phyloP scores from a whole-genome alignment of 2,113 vertebrate genomes.

The Hippocampus barbouri region DNA sequence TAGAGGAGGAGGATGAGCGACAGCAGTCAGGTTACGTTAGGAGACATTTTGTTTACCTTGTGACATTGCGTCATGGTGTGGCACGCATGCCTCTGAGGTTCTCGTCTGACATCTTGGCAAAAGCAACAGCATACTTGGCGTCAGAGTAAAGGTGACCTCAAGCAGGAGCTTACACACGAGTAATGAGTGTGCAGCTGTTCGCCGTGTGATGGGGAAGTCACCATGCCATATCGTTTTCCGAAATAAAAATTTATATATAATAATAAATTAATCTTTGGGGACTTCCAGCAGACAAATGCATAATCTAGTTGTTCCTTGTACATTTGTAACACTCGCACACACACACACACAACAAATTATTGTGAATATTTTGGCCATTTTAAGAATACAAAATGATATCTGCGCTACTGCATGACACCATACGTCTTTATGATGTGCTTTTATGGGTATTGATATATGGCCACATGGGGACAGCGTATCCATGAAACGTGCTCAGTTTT shows the following conservation, averaged over 20 bases:
- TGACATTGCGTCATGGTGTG: slow-evolving; percentile 12
- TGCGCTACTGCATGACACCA: background rate
- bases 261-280: background rate
- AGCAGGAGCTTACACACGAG: background rate
- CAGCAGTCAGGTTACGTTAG: slow-evolving; percentile 10
- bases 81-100: background rate
- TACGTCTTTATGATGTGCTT: background rate
- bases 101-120: slow-evolving; percentile 18
- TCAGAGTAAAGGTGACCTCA: slow-evolving; percentile 1
- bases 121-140: background rate
- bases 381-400: too few relatives aligned
- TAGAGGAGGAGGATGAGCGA: slow-evolving; percentile 8
- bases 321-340: too few relatives aligned
- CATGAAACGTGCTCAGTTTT: background rate
- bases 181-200: background rate
- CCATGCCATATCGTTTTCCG: background rate
- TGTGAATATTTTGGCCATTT: too few relatives aligned
- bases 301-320: too few relatives aligned
- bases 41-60: slow-evolving; percentile 20
- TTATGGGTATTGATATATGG: background rate
- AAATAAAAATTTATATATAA: too few relatives aligned
- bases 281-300: too few relatives aligned
- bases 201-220: background rate
- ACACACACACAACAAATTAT: too few relatives aligned
- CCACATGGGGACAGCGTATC: background rate